phyloP scores from a whole-genome alignment of 2,888 invertebrate species.

The Watsonalla binaria region DNA sequence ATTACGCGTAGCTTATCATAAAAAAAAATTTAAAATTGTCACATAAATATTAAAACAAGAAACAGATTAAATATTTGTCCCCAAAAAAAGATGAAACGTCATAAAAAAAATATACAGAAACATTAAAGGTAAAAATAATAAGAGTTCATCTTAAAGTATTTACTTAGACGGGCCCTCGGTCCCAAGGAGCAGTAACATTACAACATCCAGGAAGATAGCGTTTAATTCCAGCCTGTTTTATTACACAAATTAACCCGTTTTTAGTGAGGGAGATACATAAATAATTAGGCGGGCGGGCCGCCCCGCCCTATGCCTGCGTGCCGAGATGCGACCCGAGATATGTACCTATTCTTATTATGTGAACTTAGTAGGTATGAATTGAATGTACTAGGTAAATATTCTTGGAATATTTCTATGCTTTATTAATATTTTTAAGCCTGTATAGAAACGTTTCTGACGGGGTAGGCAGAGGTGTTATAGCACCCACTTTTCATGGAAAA shows the following conservation, averaged over 20 bases:
- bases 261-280: constrained; percentile 51
- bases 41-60: no score
- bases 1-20: no score
- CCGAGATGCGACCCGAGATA: constrained; percentile 15
- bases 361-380: no score
- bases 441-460: no score
- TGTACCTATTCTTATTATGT: background rate
- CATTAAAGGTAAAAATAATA: constrained; percentile 42
- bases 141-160: constrained; percentile 53
- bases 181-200: constrained; percentile 40
- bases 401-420: no score
- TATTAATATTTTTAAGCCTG: no score
- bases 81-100: constrained; percentile 18
- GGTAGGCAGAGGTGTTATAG: no score
- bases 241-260: constrained; percentile 67
- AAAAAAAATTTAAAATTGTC: no score
- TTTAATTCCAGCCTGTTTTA: constrained; percentile 59
- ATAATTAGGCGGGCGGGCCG: constrained; percentile 49
- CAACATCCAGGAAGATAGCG: constrained; percentile 35
- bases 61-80: background rate
- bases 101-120: constrained; percentile 24
- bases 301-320: constrained; percentile 22
- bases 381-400: no score
- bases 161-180: constrained; percentile 45
- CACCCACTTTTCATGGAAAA: no score